A percentile compares a stretch with the other conserved stretches of the same genome.
Evolutionary conservation across 2,797 vertebrate genomes (phyloP).

Genomic region (Acipenser oxyrinchus): DNA sequence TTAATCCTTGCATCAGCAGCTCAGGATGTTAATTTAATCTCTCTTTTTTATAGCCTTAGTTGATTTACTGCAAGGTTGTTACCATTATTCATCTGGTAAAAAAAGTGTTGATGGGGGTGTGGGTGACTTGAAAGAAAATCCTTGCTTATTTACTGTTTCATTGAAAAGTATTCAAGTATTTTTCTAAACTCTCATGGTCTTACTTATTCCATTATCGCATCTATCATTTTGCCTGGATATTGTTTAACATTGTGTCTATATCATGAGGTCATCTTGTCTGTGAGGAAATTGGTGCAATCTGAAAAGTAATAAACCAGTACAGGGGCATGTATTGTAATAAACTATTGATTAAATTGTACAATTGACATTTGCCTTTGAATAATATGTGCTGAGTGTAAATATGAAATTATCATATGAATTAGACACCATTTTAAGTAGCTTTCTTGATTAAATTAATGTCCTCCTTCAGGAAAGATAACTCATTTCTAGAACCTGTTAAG

Average conservation of each 20-base stretch:
- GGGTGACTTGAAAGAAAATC: too few relatives aligned
- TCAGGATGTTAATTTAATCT: too few relatives aligned
- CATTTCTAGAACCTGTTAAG: slow-evolving; percentile 20
- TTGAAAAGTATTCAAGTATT: too few relatives aligned
- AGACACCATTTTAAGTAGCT: slow-evolving; percentile 32
- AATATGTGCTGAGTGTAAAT: slow-evolving; percentile 29
- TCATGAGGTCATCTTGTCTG: slow-evolving; percentile 2
- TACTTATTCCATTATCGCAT: slow-evolving; percentile 40
- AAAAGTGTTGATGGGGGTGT: too few relatives aligned
- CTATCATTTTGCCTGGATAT: slow-evolving; percentile 21
- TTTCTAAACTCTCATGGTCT: too few relatives aligned
- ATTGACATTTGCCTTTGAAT: slow-evolving; percentile 37
- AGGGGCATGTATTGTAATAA: slow-evolving; percentile 5
- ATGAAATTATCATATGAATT: slow-evolving; percentile 37
- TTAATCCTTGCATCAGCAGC: too few relatives aligned
- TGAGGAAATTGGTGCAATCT: slow-evolving; percentile 26
- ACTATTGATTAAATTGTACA: slow-evolving; percentile 41
- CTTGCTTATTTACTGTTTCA: too few relatives aligned
- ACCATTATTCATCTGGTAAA: too few relatives aligned
- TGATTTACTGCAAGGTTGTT: too few relatives aligned
- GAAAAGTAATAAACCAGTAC: slow-evolving; percentile 3
- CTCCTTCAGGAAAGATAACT: slow-evolving; percentile 38
- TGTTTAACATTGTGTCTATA: slow-evolving; percentile 7
- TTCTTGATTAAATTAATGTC: slow-evolving; percentile 51
- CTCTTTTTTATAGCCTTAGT: too few relatives aligned